Evolutionary conservation across 1,140 invertebrate genomes (phyloP).

Genomic region (Cecropterus lyciades): DNA sequence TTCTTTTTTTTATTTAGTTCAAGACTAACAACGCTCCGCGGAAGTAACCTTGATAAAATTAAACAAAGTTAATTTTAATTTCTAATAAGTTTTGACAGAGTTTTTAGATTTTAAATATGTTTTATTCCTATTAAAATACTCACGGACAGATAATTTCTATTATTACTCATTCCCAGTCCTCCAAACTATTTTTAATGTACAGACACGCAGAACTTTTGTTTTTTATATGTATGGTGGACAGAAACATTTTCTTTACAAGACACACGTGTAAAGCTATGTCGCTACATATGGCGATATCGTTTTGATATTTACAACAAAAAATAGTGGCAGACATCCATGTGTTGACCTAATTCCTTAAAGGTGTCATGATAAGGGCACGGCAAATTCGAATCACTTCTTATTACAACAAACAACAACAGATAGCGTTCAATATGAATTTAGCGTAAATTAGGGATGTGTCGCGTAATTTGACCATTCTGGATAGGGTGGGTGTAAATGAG

Average conservation of each 20-base stretch:
- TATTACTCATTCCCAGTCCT: too few species aligned
- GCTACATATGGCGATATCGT: constrained; percentile 46
- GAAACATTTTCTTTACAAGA: constrained; percentile 10
- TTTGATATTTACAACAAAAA: constrained; percentile 44
- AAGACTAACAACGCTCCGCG: too few species aligned
- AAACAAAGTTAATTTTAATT: too few species aligned
- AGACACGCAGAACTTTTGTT: too few species aligned
- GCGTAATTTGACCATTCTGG: constrained; percentile 67
- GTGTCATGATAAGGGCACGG: constrained; percentile 11
- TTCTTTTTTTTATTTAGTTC: too few species aligned
- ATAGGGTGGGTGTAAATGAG: constrained; percentile 64
- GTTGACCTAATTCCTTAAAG: constrained; percentile 49
- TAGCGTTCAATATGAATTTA: not conserved
- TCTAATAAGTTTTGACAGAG: too few species aligned
- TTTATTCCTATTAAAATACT: too few species aligned
- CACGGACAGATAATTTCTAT: too few species aligned
- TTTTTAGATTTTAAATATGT: too few species aligned
- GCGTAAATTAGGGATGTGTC: constrained; percentile 52
- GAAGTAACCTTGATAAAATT: too few species aligned
- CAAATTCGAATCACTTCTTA: constrained; percentile 1
- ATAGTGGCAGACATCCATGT: constrained; percentile 33
- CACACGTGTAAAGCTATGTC: constrained; percentile 63
- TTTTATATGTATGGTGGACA: too few species aligned
- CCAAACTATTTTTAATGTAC: too few species aligned
- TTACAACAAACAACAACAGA: not conserved